Percentiles rank a stretch among this genome's conserved stretches.
Conservation (phyloP, 2,888 invertebrate species). For the Xestoiulus laeticollis region DNA sequence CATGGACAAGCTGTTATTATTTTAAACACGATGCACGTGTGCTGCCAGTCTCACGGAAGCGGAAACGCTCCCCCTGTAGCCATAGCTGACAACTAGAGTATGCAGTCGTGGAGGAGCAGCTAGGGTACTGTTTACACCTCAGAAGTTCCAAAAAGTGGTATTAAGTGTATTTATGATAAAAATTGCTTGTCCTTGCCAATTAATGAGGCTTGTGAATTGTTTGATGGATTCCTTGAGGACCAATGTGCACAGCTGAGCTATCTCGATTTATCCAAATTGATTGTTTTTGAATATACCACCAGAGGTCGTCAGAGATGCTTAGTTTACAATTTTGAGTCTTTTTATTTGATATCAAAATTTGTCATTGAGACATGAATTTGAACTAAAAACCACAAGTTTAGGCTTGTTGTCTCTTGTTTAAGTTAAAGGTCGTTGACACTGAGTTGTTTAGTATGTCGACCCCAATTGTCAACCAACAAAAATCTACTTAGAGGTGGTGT, state of each 20-base stretch:
- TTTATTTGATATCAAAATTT: neutral
- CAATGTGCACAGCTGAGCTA: no score
- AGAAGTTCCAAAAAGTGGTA: no score
- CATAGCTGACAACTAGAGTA: neutral
- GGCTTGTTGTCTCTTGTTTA: neutral
- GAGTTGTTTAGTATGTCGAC: neutral
- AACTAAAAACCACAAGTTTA: neutral
- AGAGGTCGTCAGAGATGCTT: neutral
- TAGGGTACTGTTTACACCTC: no score
- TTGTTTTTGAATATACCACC: neutral
- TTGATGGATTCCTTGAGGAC: no score
- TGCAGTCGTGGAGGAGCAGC: neutral
- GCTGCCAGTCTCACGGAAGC: neutral
- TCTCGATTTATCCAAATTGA: no score
- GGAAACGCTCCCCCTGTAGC: neutral
- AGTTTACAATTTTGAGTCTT: neutral
- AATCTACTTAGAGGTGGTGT: neutral
- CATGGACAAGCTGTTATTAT: conserved; percentile 28
- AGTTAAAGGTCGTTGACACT: neutral
- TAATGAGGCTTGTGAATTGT: no score
- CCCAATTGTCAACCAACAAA: neutral
- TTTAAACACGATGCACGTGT: conserved; percentile 22
- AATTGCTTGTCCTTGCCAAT: no score
- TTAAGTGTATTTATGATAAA: no score
- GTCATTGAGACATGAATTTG: neutral